phyloP scores from a whole-genome alignment of 2,113 vertebrate genomes.

The Hiodon alosoides region DNA sequence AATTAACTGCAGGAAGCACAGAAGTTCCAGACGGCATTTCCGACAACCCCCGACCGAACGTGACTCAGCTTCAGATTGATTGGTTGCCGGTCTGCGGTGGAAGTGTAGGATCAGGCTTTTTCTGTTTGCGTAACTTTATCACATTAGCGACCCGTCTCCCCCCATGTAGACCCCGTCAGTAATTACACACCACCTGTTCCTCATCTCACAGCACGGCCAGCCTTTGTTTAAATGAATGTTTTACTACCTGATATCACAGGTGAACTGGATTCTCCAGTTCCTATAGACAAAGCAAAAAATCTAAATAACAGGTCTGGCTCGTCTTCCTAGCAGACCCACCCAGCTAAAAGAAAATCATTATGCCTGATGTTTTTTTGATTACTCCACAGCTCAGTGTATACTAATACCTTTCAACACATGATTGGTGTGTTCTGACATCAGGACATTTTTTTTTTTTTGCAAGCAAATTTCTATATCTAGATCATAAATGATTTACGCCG shows the following conservation, averaged over 20 bases:
- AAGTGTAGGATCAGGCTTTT: not conserved
- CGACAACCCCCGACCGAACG: not conserved
- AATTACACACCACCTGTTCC: constrained; percentile 1
- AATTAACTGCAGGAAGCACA: not conserved
- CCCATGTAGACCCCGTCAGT: not conserved
- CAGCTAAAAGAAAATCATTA: not conserved
- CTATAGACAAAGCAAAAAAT: not conserved
- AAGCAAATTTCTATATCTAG: not conserved
- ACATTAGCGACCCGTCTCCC: not conserved
- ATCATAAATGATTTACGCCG: not conserved
- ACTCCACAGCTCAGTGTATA: too few relatives aligned
- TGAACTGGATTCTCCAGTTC: not conserved
- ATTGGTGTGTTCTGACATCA: too few relatives aligned
- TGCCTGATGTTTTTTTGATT: too few relatives aligned
- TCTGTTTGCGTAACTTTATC: not conserved
- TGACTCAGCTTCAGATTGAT: not conserved
- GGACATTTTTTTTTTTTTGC: not conserved
- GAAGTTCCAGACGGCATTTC: not conserved
- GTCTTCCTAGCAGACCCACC: not conserved
- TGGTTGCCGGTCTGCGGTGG: not conserved
- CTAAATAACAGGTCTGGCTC: not conserved
- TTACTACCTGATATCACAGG: not conserved
- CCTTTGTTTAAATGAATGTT: not conserved
- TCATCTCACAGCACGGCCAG: not conserved
- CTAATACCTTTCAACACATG: too few relatives aligned